Evolutionary conservation across 2,797 vertebrate genomes (phyloP), one percentile per base, ranked within the genome.

Genomic region (Pygocentrus nattereri): DNA sequence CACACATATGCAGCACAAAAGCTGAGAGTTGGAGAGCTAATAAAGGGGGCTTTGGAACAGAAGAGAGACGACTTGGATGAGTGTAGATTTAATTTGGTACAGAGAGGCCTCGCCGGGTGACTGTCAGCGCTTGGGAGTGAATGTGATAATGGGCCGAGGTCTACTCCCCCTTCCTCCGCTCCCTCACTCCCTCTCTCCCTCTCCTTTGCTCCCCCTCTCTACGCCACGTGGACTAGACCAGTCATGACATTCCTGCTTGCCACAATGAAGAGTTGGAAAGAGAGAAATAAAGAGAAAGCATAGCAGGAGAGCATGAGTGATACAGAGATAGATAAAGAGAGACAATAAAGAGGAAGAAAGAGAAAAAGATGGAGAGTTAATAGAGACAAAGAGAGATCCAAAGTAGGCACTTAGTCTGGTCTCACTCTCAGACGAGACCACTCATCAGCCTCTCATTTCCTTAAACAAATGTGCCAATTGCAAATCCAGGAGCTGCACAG

Each of bases 61-160:
- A 85, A 87, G 78, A 47, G 58, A 86, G 83, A 90, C 86, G 89
- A 88, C 87, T 90, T 91, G 90, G 91, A 94, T 89, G 90, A 91
- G 89, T 89, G 88, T 91, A 85, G 83, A 85, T 91, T 91, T 91
- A 92, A 93, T 90, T 92, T 90, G 89, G 88, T 90, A 88, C 85
- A 89, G 91, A 88, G 85, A 90, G 91, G 85, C 69, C 89, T 89
- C 79, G 87, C 88, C 84, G 85, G 86, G 86, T 85, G 87, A 88
- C 87, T 91, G 91, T 92, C 90, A 92, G 90, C 87, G 85, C 89
- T 91, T 82, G 87, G 90, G 88, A 90, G 89, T 80, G 80, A 88
- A 88, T 72, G 78, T 86, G 88, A 93, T 91, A 91, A 92, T 93
- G 85, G 87, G 87, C 85, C 86, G 90, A 90, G 87, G 86, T 87